phyloP scores from a whole-genome alignment of 1,140 invertebrate genomes.

The Leptopilina boulardi region DNA sequence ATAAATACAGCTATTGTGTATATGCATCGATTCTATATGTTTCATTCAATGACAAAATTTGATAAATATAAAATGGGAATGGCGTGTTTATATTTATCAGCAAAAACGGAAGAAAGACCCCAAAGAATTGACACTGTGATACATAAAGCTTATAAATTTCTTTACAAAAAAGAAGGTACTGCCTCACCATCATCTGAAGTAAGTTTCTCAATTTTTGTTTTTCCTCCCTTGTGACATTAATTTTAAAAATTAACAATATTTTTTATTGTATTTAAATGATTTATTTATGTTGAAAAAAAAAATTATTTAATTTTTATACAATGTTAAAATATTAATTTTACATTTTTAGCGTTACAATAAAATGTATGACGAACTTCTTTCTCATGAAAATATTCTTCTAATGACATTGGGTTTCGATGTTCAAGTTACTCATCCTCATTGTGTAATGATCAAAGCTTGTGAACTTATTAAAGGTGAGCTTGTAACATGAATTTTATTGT shows the following conservation, averaged over 20 bases:
- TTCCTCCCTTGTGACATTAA: too few relatives aligned
- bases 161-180: conserved; percentile 78
- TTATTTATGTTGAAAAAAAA: too few relatives aligned
- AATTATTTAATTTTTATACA: too few relatives aligned
- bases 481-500: not conserved
- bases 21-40: conserved; percentile 97
- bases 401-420: conserved; percentile 96
- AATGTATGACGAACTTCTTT: conserved; percentile 89
- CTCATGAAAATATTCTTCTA: conserved; percentile 93
- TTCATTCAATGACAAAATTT: conserved; percentile 91
- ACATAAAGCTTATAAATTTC: conserved; percentile 88
- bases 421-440: conserved; percentile 94
- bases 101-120: conserved; percentile 97
- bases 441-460: conserved; percentile 92
- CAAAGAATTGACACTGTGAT: conserved; percentile 96
- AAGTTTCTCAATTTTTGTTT: conserved; percentile 48
- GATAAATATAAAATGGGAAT: conserved; percentile 86
- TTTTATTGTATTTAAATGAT: not conserved
- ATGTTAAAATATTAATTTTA: too few relatives aligned
- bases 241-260: not conserved
- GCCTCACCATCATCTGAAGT: conserved; percentile 84
- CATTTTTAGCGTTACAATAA: conserved; percentile 70
- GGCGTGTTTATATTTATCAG: conserved; percentile 91
- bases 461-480: conserved; percentile 89
- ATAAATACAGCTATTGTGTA: conserved; percentile 96